Evolutionary conservation across 2,113 vertebrate species (phyloP), one percentile per base, ranked within the genome.

Genomic region (Morphnarchus princeps): DNA sequence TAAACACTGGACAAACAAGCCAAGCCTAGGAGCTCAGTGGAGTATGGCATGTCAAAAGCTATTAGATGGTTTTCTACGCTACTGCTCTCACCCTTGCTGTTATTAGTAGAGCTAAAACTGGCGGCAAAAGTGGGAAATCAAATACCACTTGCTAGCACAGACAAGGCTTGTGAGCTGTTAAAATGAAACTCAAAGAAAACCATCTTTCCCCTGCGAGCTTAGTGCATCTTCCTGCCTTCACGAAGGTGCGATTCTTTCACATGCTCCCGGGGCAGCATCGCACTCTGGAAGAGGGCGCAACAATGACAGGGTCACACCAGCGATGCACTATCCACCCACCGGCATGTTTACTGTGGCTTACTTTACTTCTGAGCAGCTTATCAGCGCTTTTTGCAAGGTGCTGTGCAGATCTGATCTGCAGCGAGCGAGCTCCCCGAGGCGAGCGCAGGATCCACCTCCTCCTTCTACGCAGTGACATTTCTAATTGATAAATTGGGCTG

Each of bases 171-270:
- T 61, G 92, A 90, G 87, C 90, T 88, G 81, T 20, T 92, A 93
- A 96, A 97, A 65, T 71, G 88, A 96, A 96, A 94, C 72, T 69
- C 82, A 38, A 21, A 92, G 47, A 65, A 90, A 97, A 93, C 61
- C 42, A 55, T 29, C 52, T 45, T 87, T 86, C 93, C 81, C 89
- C 94, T 50, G 82, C 0, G 0, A 94, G 76, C 65, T 67, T 49
- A 57, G 50, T 40, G 52, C 72, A 81, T 38, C 94, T 83, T 93
- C 74, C 90, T 89, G 85, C 95, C 77, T 38, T 38, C 58, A 49
- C 55, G 77, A 17, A 94, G 89, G 72, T 69, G 71, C 2, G 45
- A 57, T 28, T 66, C 54, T 95, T 34, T 61, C 58, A 19, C 40
- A 72, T 58, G 82, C 66, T 89, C 45, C 26, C 0, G 1, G 40